Base-by-base conservation (phyloP, 2,888 invertebrate genomes). In the Lingula anatina region DNA sequence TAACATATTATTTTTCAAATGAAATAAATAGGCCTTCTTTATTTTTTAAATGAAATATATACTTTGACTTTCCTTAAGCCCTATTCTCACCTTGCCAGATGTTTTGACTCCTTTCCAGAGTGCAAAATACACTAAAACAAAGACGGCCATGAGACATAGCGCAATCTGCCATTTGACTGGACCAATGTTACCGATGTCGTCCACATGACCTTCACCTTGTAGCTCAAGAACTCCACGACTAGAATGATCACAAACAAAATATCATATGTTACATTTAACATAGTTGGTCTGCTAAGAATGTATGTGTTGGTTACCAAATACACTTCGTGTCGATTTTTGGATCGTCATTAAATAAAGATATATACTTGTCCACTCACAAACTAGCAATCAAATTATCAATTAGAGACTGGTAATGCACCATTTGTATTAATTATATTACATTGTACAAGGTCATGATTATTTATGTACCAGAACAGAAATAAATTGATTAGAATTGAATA, bases 91-190 rank as follows among this genome's bases (percentile, higher is more conserved):
- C 69, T 77, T 77, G 40, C 77, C 77, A 2, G 76, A 74, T 49
- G 73, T 74, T 59, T 77, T 77, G 27, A 77, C 73, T 1, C 77
- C 77, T 55, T 76, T 77, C 76, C 77, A 77, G 49, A 77, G 59
- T 9, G 76, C 71, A 56, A 77, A 77, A 61, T 77, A 77, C 23
- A 76, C 76, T 35, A 76, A 61, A n/a, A 65, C 41, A 53, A 76
- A 77, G 5, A 76, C 73, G 0, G 57, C 61, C n/a, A 73, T 45
- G 2, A 77, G 60, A 52, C 74, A 73, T 18, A 73, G 51, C 3
- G 71, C 70, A 5, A 77, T 60, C 35, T 69, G 60, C 73, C 73
- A 73, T 50, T 71, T 72, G 12, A 77, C 57, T 2, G 62, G 62
- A 3, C 76, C 77, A 3, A 77, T 59, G 24, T 68, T 50, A 7